Conservation (phyloP, 2,888 invertebrate species). For the Caenorhabditis imperialis region DNA sequence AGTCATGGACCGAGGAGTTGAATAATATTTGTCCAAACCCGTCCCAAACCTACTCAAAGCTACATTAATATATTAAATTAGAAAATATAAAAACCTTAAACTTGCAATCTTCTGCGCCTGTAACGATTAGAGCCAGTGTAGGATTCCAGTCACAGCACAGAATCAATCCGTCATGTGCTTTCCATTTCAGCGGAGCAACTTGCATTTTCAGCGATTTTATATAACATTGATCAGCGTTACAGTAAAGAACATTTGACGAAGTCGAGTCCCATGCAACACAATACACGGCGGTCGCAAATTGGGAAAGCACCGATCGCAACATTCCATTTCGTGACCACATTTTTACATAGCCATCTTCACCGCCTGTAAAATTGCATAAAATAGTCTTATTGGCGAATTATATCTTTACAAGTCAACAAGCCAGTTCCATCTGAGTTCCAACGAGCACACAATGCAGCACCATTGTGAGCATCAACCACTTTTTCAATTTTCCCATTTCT, state of each 20-base stretch:
- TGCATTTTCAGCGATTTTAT: constrained; percentile 82
- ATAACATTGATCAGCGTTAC: constrained; percentile 81
- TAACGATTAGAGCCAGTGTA: constrained; percentile 82
- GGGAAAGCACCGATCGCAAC: constrained; percentile 90
- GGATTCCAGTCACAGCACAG: constrained; percentile 84
- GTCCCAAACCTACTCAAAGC: constrained; percentile 87
- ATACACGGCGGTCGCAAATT: constrained; percentile 80
- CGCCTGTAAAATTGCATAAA: constrained; percentile 81
- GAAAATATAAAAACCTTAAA: too few relatives aligned
- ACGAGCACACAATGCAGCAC: constrained; percentile 88
- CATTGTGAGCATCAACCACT: constrained; percentile 89
- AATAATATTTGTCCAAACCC: constrained; percentile 90
- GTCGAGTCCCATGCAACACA: constrained; percentile 71
- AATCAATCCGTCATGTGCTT: constrained; percentile 94
- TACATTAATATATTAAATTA: not conserved
- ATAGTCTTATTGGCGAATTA: not conserved
- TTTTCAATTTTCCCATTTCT: constrained; percentile 93
- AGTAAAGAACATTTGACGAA: constrained; percentile 80
- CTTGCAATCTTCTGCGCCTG: constrained; percentile 85
- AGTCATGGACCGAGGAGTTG: constrained; percentile 88
- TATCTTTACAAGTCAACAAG: constrained; percentile 86
- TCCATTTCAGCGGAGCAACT: constrained; percentile 83
- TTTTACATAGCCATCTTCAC: constrained; percentile 96
- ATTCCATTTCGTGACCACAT: constrained; percentile 95
- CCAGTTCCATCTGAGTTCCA: constrained; percentile 97